Conservation (phyloP, 2,113 vertebrate species). For the Neoarius graeffei region DNA sequence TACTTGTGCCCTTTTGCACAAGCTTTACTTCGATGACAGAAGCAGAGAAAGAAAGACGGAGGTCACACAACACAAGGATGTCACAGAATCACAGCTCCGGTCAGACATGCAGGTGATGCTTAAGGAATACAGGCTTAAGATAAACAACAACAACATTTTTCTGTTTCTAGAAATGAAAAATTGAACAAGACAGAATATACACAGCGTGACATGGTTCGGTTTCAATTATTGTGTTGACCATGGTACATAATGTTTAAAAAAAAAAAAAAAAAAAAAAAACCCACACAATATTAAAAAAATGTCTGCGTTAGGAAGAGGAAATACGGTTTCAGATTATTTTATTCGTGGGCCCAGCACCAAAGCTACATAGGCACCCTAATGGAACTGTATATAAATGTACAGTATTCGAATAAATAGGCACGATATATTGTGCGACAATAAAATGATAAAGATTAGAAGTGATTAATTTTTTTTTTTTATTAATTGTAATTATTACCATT, state of each 20-base stretch:
- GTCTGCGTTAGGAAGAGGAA: too few relatives aligned
- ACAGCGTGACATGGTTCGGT: neutral
- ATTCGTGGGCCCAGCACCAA: neutral
- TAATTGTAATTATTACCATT: too few relatives aligned
- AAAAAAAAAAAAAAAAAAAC: neutral
- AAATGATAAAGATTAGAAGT: too few relatives aligned
- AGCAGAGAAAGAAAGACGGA: neutral
- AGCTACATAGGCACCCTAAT: neutral
- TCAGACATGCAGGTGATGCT: neutral
- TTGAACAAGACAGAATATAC: neutral
- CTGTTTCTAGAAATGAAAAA: neutral
- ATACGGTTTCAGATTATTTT: neutral
- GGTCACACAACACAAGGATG: neutral
- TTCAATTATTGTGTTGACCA: neutral
- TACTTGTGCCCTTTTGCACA: neutral
- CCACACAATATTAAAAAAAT: too few relatives aligned
- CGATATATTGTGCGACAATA: too few relatives aligned
- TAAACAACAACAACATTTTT: neutral
- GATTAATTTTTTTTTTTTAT: too few relatives aligned
- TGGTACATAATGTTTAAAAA: neutral
- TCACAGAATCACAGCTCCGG: too few relatives aligned
- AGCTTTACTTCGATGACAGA: neutral
- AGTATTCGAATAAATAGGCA: neutral
- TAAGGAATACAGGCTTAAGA: neutral
- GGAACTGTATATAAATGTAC: neutral